These are phyloP conservation scores for Dasypogon diadema DNA, from an alignment of 2,888 invertebrate species.

Conservation along the genomic window DNA sequence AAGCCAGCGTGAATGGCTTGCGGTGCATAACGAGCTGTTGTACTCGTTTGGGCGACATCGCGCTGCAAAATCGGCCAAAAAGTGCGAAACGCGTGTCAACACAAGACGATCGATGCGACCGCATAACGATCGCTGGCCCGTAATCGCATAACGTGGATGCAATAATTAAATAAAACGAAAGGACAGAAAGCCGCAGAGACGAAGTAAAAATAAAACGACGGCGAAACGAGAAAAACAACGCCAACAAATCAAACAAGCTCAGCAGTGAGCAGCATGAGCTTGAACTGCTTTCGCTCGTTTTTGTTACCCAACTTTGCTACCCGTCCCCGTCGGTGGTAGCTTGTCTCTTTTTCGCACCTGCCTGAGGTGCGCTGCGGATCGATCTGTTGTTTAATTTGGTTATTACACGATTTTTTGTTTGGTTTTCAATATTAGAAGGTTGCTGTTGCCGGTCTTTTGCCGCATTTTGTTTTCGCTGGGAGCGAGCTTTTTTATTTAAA, in stretches of 20 bases:
- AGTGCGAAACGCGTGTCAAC: conserved; percentile 19
- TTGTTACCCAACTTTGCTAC: neutral
- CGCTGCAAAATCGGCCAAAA: conserved; percentile 17
- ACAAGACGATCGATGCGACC: conserved; percentile 13
- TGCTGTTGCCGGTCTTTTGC: neutral
- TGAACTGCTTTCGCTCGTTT: conserved; percentile 8
- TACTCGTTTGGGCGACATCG: neutral
- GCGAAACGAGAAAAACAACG: neutral
- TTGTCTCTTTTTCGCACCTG: neutral
- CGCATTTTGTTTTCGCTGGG: neutral
- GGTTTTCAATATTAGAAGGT: neutral
- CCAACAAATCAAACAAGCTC: conserved; percentile 9
- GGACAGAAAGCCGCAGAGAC: neutral
- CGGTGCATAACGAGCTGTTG: too few relatives aligned
- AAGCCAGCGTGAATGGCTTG: too few relatives aligned
- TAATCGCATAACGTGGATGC: neutral
- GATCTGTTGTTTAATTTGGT: conserved; percentile 12
- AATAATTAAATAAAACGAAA: conserved; percentile 2
- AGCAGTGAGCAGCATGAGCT: neutral
- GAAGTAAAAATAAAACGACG: neutral
- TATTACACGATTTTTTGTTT: neutral
- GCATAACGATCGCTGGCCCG: conserved; percentile 19
- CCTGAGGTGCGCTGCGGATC: too few relatives aligned
- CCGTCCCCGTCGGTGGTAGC: neutral
- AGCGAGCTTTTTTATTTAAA: neutral